Base-by-base conservation (phyloP, 2,113 vertebrate species). In the Spea multiplicata region DNA sequence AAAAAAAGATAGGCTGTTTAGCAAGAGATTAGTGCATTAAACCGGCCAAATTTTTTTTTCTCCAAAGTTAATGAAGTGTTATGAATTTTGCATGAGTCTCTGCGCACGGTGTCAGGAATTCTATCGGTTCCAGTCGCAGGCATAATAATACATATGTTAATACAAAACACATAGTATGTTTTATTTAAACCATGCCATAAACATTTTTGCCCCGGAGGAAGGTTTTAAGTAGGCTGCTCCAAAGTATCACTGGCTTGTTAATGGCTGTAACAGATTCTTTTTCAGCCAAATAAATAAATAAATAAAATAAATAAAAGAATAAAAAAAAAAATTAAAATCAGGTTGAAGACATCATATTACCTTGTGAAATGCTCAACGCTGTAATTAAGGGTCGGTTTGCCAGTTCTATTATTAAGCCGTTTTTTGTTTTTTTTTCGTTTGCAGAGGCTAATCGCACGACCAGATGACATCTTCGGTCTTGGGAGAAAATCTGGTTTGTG, bases 61-160 rank as follows among this genome's bases (percentile, higher is more conserved):
- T 30, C 30, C 30, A 30, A 30, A 30, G 83, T 74, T 80, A 90
- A 87, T 85, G 85, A 82, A 84, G 84, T 59, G 66, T 74, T 85
- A 90, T 90, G 84, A 88, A 90, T 90, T 88, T 87, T 89, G 81
- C 86, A 89, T 88, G 87, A 89, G 73, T 82, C 76, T 77, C 59
- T 84, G 86, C 82, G 87, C 86, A 89, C 72, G 78, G 83, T 89
- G 88, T 89, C 87, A 90, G 85, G 85, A 88, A 88, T 86, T 89
- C 83, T 86, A 89, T 85, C 88, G 82, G 84, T 84, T 87, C 86
- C 87, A 86, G 88, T 64, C 8, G 88, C 85, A 83, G 84, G 87
- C 87, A 90, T 88, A 88, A 83, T 86, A 88, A 89, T 90, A 89
- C 88, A 86, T 86, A 89, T 87, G 89, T 89, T 90, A 85, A 86